Evolutionary conservation across 2,888 invertebrate genomes (phyloP).

Genomic region (Halictus quadricinctus): DNA sequence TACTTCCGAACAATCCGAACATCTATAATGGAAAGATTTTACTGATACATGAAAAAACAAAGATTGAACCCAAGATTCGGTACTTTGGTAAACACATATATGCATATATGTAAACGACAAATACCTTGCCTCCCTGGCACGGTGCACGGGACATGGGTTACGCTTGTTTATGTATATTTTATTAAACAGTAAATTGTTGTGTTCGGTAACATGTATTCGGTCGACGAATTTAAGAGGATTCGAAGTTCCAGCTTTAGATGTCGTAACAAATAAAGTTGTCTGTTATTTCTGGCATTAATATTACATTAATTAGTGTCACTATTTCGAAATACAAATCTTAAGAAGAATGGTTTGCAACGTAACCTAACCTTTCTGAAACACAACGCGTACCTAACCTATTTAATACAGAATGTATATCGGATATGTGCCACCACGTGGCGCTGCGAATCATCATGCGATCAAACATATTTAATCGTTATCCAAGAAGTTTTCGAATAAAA

Average conservation of each 20-base stretch:
- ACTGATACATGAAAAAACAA: background rate
- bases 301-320: background rate
- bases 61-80: background rate
- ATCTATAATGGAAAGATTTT: background rate
- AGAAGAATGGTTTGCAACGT: slow-evolving; percentile 23
- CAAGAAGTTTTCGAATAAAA: slow-evolving; percentile 33
- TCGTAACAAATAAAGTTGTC: background rate
- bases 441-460: slow-evolving; percentile 44
- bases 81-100: background rate
- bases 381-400: slow-evolving; percentile 49
- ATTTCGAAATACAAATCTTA: slow-evolving; percentile 23
- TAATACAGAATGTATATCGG: slow-evolving; percentile 29
- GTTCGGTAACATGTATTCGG: background rate
- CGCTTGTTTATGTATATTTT: background rate
- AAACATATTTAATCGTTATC: slow-evolving; percentile 42
- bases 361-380: slow-evolving; percentile 51
- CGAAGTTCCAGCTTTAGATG: background rate
- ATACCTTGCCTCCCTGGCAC: background rate
- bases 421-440: slow-evolving; percentile 55
- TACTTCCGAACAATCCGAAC: background rate
- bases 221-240: background rate
- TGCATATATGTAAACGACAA: background rate
- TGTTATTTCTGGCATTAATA: background rate
- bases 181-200: background rate
- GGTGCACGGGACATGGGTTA: background rate